phyloP scores from a whole-genome alignment of 2,797 vertebrate species.

The Anomalospiza imberbis region DNA sequence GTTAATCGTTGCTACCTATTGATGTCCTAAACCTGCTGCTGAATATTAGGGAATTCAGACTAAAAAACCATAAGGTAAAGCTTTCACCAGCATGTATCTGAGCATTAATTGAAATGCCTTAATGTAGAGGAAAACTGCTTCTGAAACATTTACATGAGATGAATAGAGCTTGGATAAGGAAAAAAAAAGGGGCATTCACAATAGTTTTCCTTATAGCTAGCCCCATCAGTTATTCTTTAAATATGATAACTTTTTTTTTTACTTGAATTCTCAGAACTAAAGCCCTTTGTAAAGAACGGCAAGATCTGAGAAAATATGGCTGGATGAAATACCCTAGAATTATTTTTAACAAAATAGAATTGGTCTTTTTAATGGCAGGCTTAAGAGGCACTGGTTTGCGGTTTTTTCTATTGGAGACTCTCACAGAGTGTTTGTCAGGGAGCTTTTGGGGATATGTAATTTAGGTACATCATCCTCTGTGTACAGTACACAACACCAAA shows the following conservation, averaged over 20 bases:
- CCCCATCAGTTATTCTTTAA: constrained; percentile 51
- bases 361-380: neutral
- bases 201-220: constrained; percentile 4
- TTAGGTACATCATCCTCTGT: neutral
- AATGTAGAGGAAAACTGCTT: constrained; percentile 61
- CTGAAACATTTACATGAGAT: constrained; percentile 67
- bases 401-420: neutral
- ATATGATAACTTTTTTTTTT: neutral
- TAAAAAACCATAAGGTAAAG: constrained; percentile 59
- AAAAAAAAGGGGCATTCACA: neutral
- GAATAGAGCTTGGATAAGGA: constrained; percentile 32
- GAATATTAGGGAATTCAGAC: constrained; percentile 47
- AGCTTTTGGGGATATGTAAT: neutral
- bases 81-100: constrained; percentile 37
- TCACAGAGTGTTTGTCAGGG: neutral
- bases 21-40: constrained; percentile 27
- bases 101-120: constrained; percentile 69
- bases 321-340: neutral
- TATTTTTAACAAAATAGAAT: neutral
- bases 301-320: neutral
- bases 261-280: constrained; percentile 41
- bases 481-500: neutral
- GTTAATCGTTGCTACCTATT: neutral
- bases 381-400: neutral
- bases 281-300: neutral